Conservation (phyloP, 1,140 invertebrate genomes). For the Drosophila ercepeae region DNA sequence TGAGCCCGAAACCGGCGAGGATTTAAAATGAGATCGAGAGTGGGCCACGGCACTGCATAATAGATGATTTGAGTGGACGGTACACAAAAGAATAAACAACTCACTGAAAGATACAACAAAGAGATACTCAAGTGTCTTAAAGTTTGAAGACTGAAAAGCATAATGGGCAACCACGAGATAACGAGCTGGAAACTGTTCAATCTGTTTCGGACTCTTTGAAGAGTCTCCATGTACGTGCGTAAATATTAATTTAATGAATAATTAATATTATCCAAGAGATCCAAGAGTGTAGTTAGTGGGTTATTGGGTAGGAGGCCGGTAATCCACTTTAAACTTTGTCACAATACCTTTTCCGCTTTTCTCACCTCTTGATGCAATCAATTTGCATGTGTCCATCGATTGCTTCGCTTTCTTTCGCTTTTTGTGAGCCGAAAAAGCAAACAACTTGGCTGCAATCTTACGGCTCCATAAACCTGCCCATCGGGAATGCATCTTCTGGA, state of each 20-base stretch:
- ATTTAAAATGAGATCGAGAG: conserved; percentile 43
- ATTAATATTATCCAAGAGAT: neutral
- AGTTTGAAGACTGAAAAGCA: conserved; percentile 8
- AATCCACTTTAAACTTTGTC: neutral
- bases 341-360: conserved; percentile 4
- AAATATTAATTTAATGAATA: conserved; percentile 3
- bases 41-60: conserved; percentile 29
- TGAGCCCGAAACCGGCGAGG: conserved; percentile 17
- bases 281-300: neutral
- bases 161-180: conserved; percentile 16
- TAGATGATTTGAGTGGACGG: conserved; percentile 28
- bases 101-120: conserved; percentile 13
- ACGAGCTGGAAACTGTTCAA: neutral
- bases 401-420: conserved; percentile 4
- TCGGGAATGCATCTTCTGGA: conserved; percentile 18
- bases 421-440: conserved; percentile 31
- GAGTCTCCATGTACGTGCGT: neutral
- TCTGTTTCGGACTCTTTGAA: neutral
- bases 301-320: too few species aligned
- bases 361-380: conserved; percentile 55
- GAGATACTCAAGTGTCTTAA: conserved; percentile 14
- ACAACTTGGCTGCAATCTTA: conserved; percentile 55
- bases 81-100: neutral
- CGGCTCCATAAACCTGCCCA: conserved; percentile 64
- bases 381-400: conserved; percentile 52